Evolutionary conservation across 2,888 invertebrate species (phyloP).

Genomic region (Diaphora mendica): DNA sequence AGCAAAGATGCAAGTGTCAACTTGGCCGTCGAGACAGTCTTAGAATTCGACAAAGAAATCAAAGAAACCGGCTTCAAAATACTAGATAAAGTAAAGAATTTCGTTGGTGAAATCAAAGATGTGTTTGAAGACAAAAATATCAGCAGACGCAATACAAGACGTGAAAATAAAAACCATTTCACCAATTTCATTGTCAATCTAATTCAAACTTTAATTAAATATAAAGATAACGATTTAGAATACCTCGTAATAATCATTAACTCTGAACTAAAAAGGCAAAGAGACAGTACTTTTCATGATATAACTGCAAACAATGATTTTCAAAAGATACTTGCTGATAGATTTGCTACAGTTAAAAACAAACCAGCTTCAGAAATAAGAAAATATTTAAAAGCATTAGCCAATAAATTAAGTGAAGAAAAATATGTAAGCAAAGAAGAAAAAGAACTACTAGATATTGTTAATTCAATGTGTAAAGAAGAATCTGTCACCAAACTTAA

Average conservation of each 20-base stretch:
- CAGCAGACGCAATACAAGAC: conserved; percentile 14
- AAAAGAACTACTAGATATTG: conserved; percentile 47
- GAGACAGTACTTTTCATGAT: conserved; percentile 58
- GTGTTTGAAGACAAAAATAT: conserved; percentile 29
- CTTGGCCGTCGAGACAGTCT: conserved; percentile 65
- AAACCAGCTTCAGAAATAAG: conserved; percentile 45
- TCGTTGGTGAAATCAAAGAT: conserved; percentile 56
- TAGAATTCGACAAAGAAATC: conserved; percentile 62
- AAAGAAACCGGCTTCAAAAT: conserved; percentile 52
- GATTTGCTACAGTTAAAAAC: conserved; percentile 47
- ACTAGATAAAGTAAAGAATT: conserved; percentile 53
- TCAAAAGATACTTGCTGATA: conserved; percentile 46
- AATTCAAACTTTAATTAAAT: conserved; percentile 49
- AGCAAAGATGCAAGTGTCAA: conserved; percentile 56
- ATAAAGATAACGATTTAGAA: conserved; percentile 59
- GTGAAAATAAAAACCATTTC: conserved; percentile 38
- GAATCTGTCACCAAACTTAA: conserved; percentile 46
- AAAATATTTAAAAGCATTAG: conserved; percentile 37
- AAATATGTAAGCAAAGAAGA: conserved; percentile 29
- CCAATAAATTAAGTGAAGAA: conserved; percentile 32
- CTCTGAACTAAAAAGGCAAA: conserved; percentile 58
- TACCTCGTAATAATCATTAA: conserved; percentile 50
- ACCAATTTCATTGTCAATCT: conserved; percentile 60
- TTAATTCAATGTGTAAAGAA: conserved; percentile 60
- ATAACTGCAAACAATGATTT: conserved; percentile 47